A percentile compares a stretch with the other conserved stretches of the same genome.
phyloP scores from a whole-genome alignment of 2,797 vertebrate genomes.

The Hypotaenidia okinawae region DNA sequence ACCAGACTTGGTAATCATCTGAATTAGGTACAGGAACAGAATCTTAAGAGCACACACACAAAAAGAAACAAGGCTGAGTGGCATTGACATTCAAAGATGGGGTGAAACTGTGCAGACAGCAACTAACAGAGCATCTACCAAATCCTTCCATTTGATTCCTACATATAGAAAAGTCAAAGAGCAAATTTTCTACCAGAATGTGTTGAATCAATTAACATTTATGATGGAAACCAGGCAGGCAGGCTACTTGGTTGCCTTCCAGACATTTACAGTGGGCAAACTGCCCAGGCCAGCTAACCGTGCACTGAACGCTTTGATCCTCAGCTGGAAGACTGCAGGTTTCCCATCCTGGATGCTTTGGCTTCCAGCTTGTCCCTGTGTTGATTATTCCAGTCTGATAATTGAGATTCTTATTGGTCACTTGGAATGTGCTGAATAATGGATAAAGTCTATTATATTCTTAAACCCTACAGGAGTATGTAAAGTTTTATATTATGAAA shows the following conservation, averaged over 20 bases:
- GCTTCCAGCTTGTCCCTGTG: background rate
- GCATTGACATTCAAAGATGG: background rate
- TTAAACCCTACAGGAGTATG: background rate
- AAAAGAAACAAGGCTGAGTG: background rate
- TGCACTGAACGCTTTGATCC: background rate
- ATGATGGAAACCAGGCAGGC: constrained; percentile 5
- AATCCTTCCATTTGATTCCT: constrained; percentile 1
- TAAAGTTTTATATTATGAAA: background rate
- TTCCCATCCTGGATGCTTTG: background rate
- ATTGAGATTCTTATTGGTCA: background rate
- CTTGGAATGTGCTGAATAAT: background rate
- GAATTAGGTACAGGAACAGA: background rate
- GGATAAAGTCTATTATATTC: background rate
- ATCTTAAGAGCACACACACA: background rate
- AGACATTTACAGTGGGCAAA: background rate
- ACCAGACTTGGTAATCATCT: background rate
- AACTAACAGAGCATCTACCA: background rate
- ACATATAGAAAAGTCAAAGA: background rate
- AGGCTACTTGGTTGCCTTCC: background rate
- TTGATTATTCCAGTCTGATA: background rate
- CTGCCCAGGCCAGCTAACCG: background rate
- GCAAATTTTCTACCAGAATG: background rate
- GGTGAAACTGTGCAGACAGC: background rate
- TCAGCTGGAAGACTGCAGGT: background rate
- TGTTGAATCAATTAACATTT: constrained; percentile 11